Base-by-base conservation (phyloP, 2,113 vertebrate species). In the Oryzias woworae region DNA sequence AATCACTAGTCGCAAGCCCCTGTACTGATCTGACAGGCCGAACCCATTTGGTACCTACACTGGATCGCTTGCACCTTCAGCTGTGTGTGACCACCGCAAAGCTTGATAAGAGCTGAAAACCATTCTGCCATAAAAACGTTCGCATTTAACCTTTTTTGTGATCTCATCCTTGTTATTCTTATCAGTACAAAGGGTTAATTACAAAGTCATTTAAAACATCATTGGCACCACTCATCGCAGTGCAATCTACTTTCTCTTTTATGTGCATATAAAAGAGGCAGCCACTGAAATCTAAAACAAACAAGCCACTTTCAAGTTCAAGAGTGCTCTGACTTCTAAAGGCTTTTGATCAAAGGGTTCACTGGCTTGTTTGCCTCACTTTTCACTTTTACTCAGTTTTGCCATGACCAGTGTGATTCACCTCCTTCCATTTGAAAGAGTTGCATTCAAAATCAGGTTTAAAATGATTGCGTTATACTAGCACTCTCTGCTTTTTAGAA, bases 271-370 rank as follows among this genome's bases (percentile, higher is more conserved):
- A 60, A 85, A 83, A 73, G 78, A 71, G 66, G 71, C 48, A 22
- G 68, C 63, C 68, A 66, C 64, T 59, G 78, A 60, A 82, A 83
- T 73, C 56, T 61, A 42, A 77, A 83, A 61, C 78, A 79, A 85
- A 80, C 69, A 66, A 66, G 61, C 1, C 5, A 67, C 81, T 84
- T 81, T 84, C 49, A 71, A 64, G 73, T 79, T 82, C 57, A 78
- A 78, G 75, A 72, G 85, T 69, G 56, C 53, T 74, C 48, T 59
- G 74, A 78, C 67, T 80, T 83, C 73, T 67, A 53, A 81, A 66
- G 71, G 83, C 68, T 65, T 62, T 49, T 71, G 80, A 87, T 86
- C 82, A 84, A 74, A 83, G 69, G 79, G 69, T 56, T 71, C 75
- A 69, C 51, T 59, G 58, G 69, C 59, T 73, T 54, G 51, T 64